phyloP scores from a whole-genome alignment of 2,113 vertebrate genomes.

The Anhinga anhinga region DNA sequence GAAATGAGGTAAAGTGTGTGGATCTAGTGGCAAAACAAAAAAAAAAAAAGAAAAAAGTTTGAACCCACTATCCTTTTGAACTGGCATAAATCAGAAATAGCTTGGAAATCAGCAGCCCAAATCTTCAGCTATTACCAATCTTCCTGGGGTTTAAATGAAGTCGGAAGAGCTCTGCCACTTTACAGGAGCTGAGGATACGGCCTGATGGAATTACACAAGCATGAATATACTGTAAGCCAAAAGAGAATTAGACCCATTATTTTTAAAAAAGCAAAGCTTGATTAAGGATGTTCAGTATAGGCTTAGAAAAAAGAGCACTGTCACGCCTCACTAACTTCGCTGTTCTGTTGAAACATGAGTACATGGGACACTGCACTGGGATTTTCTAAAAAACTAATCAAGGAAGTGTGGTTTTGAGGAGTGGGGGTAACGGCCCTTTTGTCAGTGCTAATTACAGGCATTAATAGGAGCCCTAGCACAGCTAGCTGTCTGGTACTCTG shows the following conservation, averaged over 20 bases:
- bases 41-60: background rate
- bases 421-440: background rate
- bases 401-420: background rate
- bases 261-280: slow-evolving; percentile 62
- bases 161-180: background rate
- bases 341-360: slow-evolving; percentile 43
- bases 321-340: slow-evolving; percentile 38
- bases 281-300: slow-evolving; percentile 58
- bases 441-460: slow-evolving; percentile 23
- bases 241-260: slow-evolving; percentile 60
- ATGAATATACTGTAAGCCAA: slow-evolving; percentile 31
- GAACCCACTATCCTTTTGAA: background rate
- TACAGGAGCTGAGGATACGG: background rate
- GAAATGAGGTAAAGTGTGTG: background rate
- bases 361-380: background rate
- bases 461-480: background rate
- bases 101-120: background rate
- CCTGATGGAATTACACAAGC: slow-evolving; percentile 40
- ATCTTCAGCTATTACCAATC: background rate
- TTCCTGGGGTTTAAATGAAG: slow-evolving; percentile 19
- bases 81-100: background rate
- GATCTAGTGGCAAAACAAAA: background rate
- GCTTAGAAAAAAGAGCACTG: slow-evolving; percentile 34
- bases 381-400: slow-evolving; percentile 21
- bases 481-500: background rate